Conservation (phyloP, 1,140 invertebrate genomes). For the Drosophila mauritiana region DNA sequence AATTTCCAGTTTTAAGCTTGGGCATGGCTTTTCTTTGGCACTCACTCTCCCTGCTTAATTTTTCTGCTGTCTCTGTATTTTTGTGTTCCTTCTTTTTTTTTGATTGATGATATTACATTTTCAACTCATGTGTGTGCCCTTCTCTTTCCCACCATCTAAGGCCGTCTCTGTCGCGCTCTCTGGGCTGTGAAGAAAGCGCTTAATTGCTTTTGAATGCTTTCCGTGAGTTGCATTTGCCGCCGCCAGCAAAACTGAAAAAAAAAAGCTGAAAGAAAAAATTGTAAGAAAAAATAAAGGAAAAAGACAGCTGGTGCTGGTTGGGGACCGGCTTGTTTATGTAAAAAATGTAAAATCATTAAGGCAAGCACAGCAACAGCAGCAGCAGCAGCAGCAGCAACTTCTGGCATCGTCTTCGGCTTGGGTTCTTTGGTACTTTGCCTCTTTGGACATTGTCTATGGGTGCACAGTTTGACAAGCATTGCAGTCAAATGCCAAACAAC, state of each 20-base stretch:
- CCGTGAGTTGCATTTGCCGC: slow-evolving; percentile 69
- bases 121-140: slow-evolving; percentile 49
- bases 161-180: slow-evolving; percentile 6
- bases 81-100: slow-evolving; percentile 13
- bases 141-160: slow-evolving; percentile 5
- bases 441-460: slow-evolving; percentile 19
- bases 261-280: slow-evolving; percentile 5
- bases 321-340: slow-evolving; percentile 47
- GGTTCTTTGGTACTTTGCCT: slow-evolving; percentile 5
- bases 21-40: slow-evolving; percentile 18
- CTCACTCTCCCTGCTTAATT: slow-evolving; percentile 14
- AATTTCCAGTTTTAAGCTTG: slow-evolving; percentile 31
- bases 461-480: slow-evolving; percentile 24
- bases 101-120: slow-evolving; percentile 74
- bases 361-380: slow-evolving; percentile 9
- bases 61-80: not conserved
- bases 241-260: slow-evolving; percentile 34
- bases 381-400: slow-evolving; percentile 10
- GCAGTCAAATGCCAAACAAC: slow-evolving; percentile 45
- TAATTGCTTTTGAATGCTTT: slow-evolving; percentile 78
- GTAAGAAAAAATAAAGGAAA: slow-evolving; percentile 36
- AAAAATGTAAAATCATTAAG: slow-evolving; percentile 58
- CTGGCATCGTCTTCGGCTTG: slow-evolving; percentile 17
- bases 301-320: slow-evolving; percentile 15
- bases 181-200: slow-evolving; percentile 67